These are phyloP conservation scores for Odobenus rosmarus DNA, from an alignment of 2,113 vertebrate species.

Conservation along the genomic window DNA sequence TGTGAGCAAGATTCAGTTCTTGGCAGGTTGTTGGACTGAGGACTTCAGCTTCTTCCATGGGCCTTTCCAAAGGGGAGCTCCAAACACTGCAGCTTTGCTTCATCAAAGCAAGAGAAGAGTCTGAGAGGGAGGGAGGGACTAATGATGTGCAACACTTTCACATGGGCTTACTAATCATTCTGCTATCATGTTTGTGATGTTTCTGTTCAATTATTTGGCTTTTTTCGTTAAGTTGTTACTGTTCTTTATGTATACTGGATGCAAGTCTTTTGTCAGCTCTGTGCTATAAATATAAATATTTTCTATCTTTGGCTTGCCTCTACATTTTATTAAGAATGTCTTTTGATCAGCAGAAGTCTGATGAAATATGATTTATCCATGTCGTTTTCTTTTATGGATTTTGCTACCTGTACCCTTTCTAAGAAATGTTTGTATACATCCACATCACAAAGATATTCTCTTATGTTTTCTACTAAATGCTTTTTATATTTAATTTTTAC, in stretches of 20 bases:
- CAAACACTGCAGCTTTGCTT: background rate
- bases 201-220: background rate
- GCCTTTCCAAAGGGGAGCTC: background rate
- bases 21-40: background rate
- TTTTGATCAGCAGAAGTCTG: background rate
- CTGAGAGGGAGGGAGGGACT: background rate
- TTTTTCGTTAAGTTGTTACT: background rate
- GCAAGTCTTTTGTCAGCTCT: background rate
- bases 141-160: background rate
- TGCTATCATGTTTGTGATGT: background rate
- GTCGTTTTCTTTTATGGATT: background rate
- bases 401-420: background rate
- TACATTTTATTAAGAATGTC: background rate
- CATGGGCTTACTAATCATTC: background rate
- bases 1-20: background rate
- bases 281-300: background rate
- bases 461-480: background rate
- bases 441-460: background rate
- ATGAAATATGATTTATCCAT: background rate
- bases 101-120: background rate
- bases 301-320: background rate
- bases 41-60: background rate
- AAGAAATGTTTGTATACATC: background rate
- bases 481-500: background rate
- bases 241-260: background rate